Conservation (phyloP, 2,888 invertebrate species). For the Heliconius charithonia region DNA sequence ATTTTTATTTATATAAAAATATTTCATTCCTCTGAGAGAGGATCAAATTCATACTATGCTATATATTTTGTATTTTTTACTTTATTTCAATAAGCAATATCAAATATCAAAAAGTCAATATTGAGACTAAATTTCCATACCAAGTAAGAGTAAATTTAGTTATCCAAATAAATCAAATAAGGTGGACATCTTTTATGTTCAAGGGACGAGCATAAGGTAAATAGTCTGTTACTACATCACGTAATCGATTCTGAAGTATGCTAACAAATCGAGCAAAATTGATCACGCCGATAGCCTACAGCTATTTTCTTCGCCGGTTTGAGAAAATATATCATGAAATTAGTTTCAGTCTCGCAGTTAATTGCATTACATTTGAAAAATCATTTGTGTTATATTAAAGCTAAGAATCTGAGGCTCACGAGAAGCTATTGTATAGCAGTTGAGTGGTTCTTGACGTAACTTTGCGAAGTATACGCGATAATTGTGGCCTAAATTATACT, state of each 20-base stretch:
- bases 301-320: constrained; percentile 42
- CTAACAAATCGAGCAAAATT: constrained; percentile 62
- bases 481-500: neutral
- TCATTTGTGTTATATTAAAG: neutral
- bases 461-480: neutral
- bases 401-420: neutral
- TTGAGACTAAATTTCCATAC: neutral
- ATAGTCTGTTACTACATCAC: constrained; percentile 49
- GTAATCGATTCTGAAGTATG: constrained; percentile 66
- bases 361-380: constrained; percentile 30
- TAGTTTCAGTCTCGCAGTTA: constrained; percentile 33
- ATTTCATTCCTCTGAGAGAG: too few species aligned
- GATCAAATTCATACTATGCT: too few species aligned
- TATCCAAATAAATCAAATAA: constrained; percentile 9
- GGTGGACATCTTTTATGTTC: constrained; percentile 22
- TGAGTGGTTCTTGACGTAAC: neutral
- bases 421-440: neutral
- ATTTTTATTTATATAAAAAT: too few species aligned
- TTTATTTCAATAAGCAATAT: neutral
- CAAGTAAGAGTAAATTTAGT: constrained; percentile 17
- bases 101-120: neutral
- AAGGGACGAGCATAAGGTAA: constrained; percentile 25
- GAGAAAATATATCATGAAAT: constrained; percentile 44
- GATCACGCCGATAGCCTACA: constrained; percentile 44
- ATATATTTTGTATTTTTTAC: neutral